A percentile compares a stretch with the other conserved stretches of the same genome.
These are phyloP conservation scores for Rotaria socialis DNA, from an alignment of 2,888 invertebrate genomes.

Conservation along the genomic window DNA sequence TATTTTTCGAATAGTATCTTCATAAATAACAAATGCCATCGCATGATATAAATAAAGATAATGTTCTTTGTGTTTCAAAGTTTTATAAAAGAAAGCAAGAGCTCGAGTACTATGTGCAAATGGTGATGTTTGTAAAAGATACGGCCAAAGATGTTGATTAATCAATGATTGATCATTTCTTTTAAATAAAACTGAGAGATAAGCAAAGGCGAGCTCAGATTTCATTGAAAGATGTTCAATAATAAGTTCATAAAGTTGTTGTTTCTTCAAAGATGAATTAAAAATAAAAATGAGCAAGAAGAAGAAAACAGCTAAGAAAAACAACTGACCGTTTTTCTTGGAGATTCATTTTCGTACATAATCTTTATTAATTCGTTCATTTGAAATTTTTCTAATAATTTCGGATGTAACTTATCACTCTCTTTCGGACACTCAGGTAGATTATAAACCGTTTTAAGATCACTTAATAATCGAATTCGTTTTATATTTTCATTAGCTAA, in stretches of 20 bases:
- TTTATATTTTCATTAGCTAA: not conserved
- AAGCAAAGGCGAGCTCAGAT: not conserved
- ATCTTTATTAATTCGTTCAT: not conserved
- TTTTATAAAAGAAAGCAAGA: slow-evolving; percentile 4
- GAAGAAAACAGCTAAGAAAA: not conserved
- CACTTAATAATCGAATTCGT: not conserved
- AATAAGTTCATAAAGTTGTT: not conserved
- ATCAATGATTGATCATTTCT: not conserved
- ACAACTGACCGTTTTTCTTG: not conserved
- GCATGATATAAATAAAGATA: slow-evolving; percentile 10
- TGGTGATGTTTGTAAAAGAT: not conserved
- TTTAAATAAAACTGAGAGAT: not conserved
- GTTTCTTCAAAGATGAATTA: not conserved
- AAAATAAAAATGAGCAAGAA: not conserved
- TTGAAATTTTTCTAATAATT: slow-evolving; percentile 6
- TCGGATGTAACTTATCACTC: not conserved
- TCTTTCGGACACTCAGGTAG: not conserved
- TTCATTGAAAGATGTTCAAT: not conserved
- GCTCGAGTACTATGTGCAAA: not conserved
- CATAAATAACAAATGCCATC: not conserved
- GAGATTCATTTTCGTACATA: not conserved
- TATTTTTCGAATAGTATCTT: not conserved
- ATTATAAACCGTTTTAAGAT: not conserved
- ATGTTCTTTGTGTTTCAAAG: slow-evolving; percentile 5
- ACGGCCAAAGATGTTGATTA: not conserved